Percentiles rank a stretch among this genome's conserved stretches.
These are phyloP conservation scores for Trilocha varians DNA, from an alignment of 2,888 invertebrate species.

Conservation along the genomic window DNA sequence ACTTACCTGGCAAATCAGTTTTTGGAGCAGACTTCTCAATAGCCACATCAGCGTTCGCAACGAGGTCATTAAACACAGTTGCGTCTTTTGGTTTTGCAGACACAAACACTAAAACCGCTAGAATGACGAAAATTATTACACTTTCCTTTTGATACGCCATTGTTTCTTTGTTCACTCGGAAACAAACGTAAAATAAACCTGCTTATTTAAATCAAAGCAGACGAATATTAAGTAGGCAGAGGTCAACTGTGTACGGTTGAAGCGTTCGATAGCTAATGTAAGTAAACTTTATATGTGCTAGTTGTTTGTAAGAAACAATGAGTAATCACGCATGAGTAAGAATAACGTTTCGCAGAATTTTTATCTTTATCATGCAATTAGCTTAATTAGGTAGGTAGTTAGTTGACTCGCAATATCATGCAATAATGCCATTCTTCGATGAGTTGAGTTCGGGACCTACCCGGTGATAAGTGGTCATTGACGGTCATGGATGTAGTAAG, in stretches of 20 bases:
- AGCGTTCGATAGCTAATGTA: background rate
- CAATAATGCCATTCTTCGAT: too few relatives aligned
- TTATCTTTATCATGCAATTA: background rate
- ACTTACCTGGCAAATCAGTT: background rate
- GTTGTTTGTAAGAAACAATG: background rate
- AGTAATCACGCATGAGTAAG: background rate
- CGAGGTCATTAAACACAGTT: slow-evolving; percentile 11
- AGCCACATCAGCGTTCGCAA: slow-evolving; percentile 3
- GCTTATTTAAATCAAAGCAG: slow-evolving; percentile 10
- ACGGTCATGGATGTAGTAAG: too few relatives aligned
- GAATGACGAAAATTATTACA: slow-evolving; percentile 15
- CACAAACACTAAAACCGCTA: slow-evolving; percentile 17
- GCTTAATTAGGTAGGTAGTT: too few relatives aligned
- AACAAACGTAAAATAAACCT: background rate
- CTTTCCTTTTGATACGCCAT: slow-evolving; percentile 17
- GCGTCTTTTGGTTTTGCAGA: slow-evolving; percentile 27
- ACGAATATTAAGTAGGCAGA: slow-evolving; percentile 23
- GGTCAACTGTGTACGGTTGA: slow-evolving; percentile 16
- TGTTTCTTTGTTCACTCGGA: slow-evolving; percentile 16
- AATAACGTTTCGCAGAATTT: background rate
- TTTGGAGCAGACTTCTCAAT: slow-evolving; percentile 2
- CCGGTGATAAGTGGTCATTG: too few relatives aligned
- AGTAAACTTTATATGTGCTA: background rate
- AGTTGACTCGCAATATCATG: too few relatives aligned
- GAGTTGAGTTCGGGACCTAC: too few relatives aligned